Evolutionary conservation across 2,888 invertebrate species (phyloP).

Genomic region (Platycheirus rosarum): DNA sequence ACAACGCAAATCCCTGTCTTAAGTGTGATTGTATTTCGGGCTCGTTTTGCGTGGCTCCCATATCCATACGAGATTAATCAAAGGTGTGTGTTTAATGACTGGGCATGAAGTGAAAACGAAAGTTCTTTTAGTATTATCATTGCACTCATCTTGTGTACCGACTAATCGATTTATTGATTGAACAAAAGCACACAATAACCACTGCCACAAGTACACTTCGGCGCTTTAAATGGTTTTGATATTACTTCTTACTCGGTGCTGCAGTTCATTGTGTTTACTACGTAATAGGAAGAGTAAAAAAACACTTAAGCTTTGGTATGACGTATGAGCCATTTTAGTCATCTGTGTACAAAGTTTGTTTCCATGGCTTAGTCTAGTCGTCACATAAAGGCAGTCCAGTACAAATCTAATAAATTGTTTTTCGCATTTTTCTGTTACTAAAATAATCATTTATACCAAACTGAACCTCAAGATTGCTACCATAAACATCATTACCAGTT

Average conservation of each 20-base stretch:
- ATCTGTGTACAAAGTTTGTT: conserved; percentile 43
- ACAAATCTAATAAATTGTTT: conserved; percentile 33
- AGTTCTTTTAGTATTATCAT: conserved; percentile 29
- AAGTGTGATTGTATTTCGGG: conserved; percentile 9
- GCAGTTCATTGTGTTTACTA: conserved; percentile 26
- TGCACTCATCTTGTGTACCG: conserved; percentile 6
- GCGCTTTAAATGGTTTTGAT: conserved; percentile 33
- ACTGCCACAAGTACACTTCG: conserved; percentile 15
- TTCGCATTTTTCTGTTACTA: neutral
- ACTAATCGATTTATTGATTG: conserved; percentile 65
- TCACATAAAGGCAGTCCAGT: conserved; percentile 19
- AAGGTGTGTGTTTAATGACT: neutral
- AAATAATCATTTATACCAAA: neutral
- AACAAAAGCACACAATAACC: conserved; percentile 24
- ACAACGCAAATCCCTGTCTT: neutral
- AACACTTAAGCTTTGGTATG: neutral
- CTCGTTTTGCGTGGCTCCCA: neutral
- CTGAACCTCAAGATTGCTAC: neutral
- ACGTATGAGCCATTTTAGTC: conserved; percentile 17
- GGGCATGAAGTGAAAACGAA: neutral
- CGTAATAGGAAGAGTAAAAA: conserved; percentile 1
- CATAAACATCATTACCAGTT: too few relatives aligned
- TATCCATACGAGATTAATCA: neutral
- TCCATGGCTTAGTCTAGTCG: conserved; percentile 23
- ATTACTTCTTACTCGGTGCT: conserved; percentile 29